Evolutionary conservation across 2,888 invertebrate genomes (phyloP), one percentile per base, ranked within the genome.

Genomic region (Acleris sparsana): DNA sequence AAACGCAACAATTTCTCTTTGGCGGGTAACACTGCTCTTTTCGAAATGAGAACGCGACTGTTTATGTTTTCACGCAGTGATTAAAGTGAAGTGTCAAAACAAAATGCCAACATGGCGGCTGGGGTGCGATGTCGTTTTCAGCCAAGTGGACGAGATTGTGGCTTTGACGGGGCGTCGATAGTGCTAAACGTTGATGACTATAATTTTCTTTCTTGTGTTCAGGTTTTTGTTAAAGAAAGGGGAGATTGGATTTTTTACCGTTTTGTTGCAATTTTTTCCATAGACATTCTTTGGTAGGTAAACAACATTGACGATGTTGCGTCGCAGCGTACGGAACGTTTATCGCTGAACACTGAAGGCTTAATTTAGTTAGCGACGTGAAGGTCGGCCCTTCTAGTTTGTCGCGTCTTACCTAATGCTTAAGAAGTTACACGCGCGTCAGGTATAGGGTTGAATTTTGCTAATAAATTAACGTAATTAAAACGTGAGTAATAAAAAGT

Each of bases 21-120:
- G 73, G 76, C 73, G 71, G 74, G 70, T 73, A 83, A 80, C 78
- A 75, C 72, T 86, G 89, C 88, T 89, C 89, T 90, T 86, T 90
- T 90, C 81, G 80, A 84, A 88, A 92, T 89, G 88, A 90, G 80
- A 87, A 85, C 78, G 80, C 76, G 80, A 83, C 82, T 87, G 89
- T 88, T 87, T 88, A 85, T 85, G 84, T 90, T 84, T 87, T 86
- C 86, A 84, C 83, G 84, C 86, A 82, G 90, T 89, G 91, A 92
- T 92, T 92, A 92, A 88, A 91, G 90, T 87, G 92, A 90, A 92
- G 92, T 90, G 91, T 89, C 89, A 87, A 88, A 90, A 90, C 88
- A 90, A 92, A 90, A 91, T 88, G 85, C 80, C 74, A 79, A 77
- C 74, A 76, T 77, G 77, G 76, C 80, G 78, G 75, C 72, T 68